Evolutionary conservation across 1,140 invertebrate species (phyloP), one percentile per base, ranked within the genome.

Genomic region (Mylabris phalerata): DNA sequence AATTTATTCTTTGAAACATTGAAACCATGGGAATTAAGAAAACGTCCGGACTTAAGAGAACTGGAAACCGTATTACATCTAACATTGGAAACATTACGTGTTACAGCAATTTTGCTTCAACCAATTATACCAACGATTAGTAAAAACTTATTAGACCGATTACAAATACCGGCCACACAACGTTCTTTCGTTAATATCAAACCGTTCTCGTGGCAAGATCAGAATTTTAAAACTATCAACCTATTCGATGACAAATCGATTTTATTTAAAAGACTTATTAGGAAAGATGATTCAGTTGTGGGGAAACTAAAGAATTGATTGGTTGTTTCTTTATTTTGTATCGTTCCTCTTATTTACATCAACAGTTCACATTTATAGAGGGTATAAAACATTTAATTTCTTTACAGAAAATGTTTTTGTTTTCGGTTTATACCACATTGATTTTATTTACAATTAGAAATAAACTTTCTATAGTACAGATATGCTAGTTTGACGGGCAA

Each of bases 1-100:
- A 98, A 99, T 79, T 75, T 83, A 57, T 92, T 97, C 80, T 84
- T 98, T 60, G 85, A 96, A 64, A 75, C 84, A 4, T 79, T 87
- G 55, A 85, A 89, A 73, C 95, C 95, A 0, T 98, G 96, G 96
- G 79, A 85, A 61, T 77, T 98, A 46, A 80, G 77, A 65, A 75
- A 42, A 62, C 68, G 41, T 3, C 0, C 79, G 52, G 66, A 67
- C 25, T 60, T 72, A n/a, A 67, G 75, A 48, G 72, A 88, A 64
- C 72, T 97, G 7, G 78, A 88, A 59, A 82, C 82, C 13, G 80
- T 95, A 11, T 78, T 98, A 52, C 86, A 89, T 67, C 69, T 98
- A 10, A 84, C 87, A 44, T 77, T 98, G 71, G 95, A 98, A 78
- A 85, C 85, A 1, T 72, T 93, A 19, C 80, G 93, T 67, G 82